These are phyloP conservation scores for Microtus oregoni DNA, from an alignment of 2,113 vertebrate species.

Conservation along the genomic window DNA sequence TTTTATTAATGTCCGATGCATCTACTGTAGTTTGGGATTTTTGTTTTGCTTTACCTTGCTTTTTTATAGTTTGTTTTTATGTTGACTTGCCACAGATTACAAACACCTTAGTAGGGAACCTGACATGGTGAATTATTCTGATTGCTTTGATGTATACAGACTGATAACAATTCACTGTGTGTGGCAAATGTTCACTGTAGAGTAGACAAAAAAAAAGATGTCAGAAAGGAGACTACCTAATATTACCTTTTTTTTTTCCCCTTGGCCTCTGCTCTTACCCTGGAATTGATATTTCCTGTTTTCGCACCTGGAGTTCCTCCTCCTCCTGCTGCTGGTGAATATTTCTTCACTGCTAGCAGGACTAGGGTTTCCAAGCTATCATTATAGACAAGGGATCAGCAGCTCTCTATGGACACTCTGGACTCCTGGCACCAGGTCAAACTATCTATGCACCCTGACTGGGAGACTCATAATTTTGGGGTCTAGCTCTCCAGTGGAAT, in stretches of 20 bases:
- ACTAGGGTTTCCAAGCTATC: neutral
- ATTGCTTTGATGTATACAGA: neutral
- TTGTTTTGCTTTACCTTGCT: neutral
- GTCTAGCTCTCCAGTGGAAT: neutral
- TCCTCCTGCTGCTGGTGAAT: neutral
- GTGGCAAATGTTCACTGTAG: neutral
- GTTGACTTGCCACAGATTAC: neutral
- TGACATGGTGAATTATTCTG: neutral
- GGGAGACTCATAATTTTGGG: neutral
- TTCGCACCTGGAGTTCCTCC: too few species aligned
- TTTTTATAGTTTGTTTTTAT: neutral
- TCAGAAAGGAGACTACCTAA: neutral
- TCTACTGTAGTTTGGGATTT: neutral
- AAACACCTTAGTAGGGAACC: neutral
- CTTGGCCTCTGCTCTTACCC: neutral
- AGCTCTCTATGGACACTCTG: neutral
- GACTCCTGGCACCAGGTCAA: neutral
- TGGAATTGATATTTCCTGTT: neutral
- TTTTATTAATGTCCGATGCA: neutral
- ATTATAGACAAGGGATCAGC: neutral
- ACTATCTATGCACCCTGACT: neutral
- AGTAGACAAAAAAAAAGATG: neutral
- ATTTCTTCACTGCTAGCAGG: neutral
- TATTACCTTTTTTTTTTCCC: neutral
- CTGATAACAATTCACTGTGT: neutral